These are phyloP conservation scores for Pandemis cinnamomeana DNA, from an alignment of 2,888 invertebrate genomes.

Conservation along the genomic window DNA sequence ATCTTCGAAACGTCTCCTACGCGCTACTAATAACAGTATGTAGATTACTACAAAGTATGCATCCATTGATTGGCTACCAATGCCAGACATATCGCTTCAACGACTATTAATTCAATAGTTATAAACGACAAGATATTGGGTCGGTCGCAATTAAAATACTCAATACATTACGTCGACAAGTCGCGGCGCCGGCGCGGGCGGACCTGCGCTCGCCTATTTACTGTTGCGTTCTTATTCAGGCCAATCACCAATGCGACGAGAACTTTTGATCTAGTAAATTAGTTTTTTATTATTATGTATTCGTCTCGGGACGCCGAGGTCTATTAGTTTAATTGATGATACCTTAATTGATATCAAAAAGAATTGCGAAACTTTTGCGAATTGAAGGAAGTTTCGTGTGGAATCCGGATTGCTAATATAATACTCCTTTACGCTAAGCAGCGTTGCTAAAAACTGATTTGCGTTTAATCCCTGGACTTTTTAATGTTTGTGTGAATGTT, in stretches of 20 bases:
- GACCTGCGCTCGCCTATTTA: slow-evolving; percentile 42
- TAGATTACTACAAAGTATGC: background rate
- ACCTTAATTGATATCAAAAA: background rate
- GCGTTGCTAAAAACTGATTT: no score
- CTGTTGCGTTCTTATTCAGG: slow-evolving; percentile 41
- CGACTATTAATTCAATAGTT: slow-evolving; percentile 37
- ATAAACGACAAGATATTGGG: slow-evolving; percentile 41
- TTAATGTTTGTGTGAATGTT: background rate
- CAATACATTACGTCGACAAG: slow-evolving; percentile 45
- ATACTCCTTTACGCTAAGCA: no score
- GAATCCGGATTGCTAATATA: no score
- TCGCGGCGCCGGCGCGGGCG: slow-evolving; percentile 55
- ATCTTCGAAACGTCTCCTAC: background rate
- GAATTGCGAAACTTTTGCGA: no score
- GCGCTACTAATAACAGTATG: background rate
- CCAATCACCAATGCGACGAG: slow-evolving; percentile 36
- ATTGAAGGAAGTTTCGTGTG: no score
- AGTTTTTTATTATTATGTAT: background rate
- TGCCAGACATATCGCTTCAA: slow-evolving; percentile 28
- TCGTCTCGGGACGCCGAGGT: background rate
- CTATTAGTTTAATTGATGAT: no score
- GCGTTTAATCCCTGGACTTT: no score
- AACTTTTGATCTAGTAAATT: background rate
- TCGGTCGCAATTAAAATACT: slow-evolving; percentile 61
- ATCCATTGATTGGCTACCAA: slow-evolving; percentile 22